These are phyloP conservation scores for Drosophila oshimai DNA, from an alignment of 1,140 invertebrate genomes.

Conservation along the genomic window DNA sequence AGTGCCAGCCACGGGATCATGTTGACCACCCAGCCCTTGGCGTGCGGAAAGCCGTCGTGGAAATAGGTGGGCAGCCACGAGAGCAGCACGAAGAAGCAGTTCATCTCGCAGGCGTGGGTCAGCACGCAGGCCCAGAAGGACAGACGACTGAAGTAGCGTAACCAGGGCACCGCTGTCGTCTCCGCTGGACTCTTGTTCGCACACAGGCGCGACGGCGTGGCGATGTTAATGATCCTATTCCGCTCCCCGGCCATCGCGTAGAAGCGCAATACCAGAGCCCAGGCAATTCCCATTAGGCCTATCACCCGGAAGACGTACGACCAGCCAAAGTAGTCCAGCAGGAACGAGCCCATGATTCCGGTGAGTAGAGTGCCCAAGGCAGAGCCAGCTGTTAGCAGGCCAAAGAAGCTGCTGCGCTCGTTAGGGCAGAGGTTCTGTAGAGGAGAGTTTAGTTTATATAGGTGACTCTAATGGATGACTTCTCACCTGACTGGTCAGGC, in stretches of 20 bases:
- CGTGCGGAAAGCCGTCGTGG: slow-evolving; percentile 88
- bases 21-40: slow-evolving; percentile 88
- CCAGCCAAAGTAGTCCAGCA: slow-evolving; percentile 88
- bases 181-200: slow-evolving; percentile 55
- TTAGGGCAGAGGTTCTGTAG: slow-evolving; percentile 84
- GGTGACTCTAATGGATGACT: too few relatives aligned
- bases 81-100: slow-evolving; percentile 89
- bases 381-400: slow-evolving; percentile 87
- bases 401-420: slow-evolving; percentile 89
- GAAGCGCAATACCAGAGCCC: slow-evolving; percentile 76
- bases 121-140: slow-evolving; percentile 87
- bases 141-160: slow-evolving; percentile 67
- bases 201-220: slow-evolving; percentile 65
- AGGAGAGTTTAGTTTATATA: neutral
- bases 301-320: slow-evolving; percentile 87
- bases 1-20: slow-evolving; percentile 89
- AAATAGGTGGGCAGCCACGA: slow-evolving; percentile 92
- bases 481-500: slow-evolving; percentile 86
- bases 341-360: slow-evolving; percentile 87
- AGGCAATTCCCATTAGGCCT: slow-evolving; percentile 84
- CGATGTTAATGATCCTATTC: slow-evolving; percentile 78
- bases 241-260: slow-evolving; percentile 79
- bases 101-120: slow-evolving; percentile 90
- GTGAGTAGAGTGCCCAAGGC: slow-evolving; percentile 87
- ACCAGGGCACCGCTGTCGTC: slow-evolving; percentile 71